A percentile compares a stretch with the other conserved stretches of the same genome.
Evolutionary conservation across 1,140 invertebrate species (phyloP).

Genomic region (Macrosteles quadrilineatus): DNA sequence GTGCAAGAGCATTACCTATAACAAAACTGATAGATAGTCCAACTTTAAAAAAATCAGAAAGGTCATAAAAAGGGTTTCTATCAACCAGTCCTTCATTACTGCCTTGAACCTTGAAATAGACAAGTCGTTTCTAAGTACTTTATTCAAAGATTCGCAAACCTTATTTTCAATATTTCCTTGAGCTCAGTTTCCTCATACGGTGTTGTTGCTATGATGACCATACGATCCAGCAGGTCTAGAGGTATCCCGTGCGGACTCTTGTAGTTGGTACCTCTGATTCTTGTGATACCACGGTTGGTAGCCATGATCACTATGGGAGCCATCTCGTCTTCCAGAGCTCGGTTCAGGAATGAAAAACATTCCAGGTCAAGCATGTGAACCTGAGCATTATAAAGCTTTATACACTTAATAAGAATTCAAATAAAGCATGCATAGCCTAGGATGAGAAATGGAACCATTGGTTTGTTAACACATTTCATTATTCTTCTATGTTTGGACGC

Average conservation of each 20-base stretch:
- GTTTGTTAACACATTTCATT: too few relatives aligned
- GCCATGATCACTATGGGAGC: constrained; percentile 98
- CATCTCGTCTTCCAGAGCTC: constrained; percentile 95
- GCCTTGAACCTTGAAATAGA: too few relatives aligned
- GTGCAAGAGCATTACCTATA: too few relatives aligned
- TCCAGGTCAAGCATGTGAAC: constrained; percentile 99
- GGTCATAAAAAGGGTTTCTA: too few relatives aligned
- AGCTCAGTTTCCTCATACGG: constrained; percentile 90
- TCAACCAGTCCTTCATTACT: too few relatives aligned
- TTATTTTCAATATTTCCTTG: constrained; percentile 89
- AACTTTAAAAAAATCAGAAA: too few relatives aligned
- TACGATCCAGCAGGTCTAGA: constrained; percentile 92
- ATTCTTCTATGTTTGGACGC: too few relatives aligned
- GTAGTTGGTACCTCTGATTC: constrained; percentile 91
- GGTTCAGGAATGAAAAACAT: constrained; percentile 97
- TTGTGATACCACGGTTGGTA: constrained; percentile 96
- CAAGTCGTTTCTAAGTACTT: too few relatives aligned
- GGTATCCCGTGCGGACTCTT: constrained; percentile 95
- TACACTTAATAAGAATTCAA: too few relatives aligned
- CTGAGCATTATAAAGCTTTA: constrained; percentile 49
- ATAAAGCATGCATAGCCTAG: constrained; percentile 6
- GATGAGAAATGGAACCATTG: too few relatives aligned
- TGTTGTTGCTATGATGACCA: constrained; percentile 91
- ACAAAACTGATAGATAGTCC: too few relatives aligned
- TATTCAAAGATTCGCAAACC: constrained; percentile 54